A percentile compares a stretch with the other conserved stretches of the same genome.
These are phyloP conservation scores for Proctacanthus coquilletti DNA, from an alignment of 1,140 invertebrate genomes.

Conservation along the genomic window DNA sequence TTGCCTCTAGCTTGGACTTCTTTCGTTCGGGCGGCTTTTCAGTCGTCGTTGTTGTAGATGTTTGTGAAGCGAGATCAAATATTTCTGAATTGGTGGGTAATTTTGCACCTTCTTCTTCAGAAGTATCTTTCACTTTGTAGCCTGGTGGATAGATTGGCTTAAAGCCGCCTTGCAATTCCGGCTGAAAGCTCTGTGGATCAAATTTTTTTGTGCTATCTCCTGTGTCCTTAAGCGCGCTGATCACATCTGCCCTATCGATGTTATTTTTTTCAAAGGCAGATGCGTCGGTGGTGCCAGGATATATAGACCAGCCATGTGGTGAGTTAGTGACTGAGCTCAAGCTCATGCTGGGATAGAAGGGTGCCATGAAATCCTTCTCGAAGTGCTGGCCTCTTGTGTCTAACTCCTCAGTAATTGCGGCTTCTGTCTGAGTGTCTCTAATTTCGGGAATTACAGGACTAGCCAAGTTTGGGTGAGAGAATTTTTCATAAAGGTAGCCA, in stretches of 20 bases:
- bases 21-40: constrained; percentile 12
- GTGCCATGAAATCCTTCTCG: constrained; percentile 47
- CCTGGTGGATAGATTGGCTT: constrained; percentile 41
- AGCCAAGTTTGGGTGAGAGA: constrained; percentile 24
- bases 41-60: constrained; percentile 8
- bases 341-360: constrained; percentile 49
- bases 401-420: constrained; percentile 17
- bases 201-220: constrained; percentile 30
- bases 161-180: constrained; percentile 50
- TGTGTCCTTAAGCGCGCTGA: constrained; percentile 13
- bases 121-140: constrained; percentile 9
- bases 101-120: constrained; percentile 11
- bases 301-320: constrained; percentile 46
- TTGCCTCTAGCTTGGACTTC: constrained; percentile 23
- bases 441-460: constrained; percentile 32
- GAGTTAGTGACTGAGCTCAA: constrained; percentile 31
- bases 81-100: background rate
- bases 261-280: constrained; percentile 20
- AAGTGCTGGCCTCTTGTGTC: constrained; percentile 24
- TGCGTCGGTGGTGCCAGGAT: constrained; percentile 26
- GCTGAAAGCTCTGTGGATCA: constrained; percentile 51
- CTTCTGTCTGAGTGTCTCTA: constrained; percentile 16
- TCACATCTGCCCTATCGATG: constrained; percentile 21
- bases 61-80: constrained; percentile 5
- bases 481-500: constrained; percentile 6